These are phyloP conservation scores for Patella caerulea DNA, from an alignment of 2,888 invertebrate species.

Conservation along the genomic window DNA sequence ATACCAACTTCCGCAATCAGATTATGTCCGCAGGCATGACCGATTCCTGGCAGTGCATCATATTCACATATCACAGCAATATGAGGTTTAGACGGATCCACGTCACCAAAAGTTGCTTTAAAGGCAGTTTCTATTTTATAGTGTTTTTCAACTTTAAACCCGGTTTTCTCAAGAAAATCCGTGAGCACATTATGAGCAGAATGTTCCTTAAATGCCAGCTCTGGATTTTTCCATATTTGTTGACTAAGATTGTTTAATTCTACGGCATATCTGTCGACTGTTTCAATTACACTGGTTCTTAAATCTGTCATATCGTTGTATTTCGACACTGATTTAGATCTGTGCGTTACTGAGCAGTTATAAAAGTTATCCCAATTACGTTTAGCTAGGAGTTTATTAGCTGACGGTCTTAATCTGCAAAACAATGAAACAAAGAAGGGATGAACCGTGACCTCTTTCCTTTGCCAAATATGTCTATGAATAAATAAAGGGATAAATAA, in stretches of 20 bases:
- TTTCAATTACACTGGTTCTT: constrained; percentile 6
- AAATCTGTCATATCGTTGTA: background rate
- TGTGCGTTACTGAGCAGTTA: too few relatives aligned
- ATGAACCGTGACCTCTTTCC: too few relatives aligned
- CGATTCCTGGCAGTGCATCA: constrained; percentile 67
- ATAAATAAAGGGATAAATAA: too few relatives aligned
- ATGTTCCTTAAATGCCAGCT: constrained; percentile 60
- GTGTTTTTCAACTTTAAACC: constrained; percentile 61
- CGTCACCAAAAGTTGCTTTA: constrained; percentile 44
- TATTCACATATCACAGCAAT: constrained; percentile 68
- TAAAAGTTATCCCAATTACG: too few relatives aligned
- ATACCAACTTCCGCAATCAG: constrained; percentile 66
- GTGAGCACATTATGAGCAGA: constrained; percentile 61
- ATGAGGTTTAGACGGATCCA: constrained; percentile 36
- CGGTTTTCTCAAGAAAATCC: constrained; percentile 49
- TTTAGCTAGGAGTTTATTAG: too few relatives aligned
- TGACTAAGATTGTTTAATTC: constrained; percentile 53
- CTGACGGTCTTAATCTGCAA: too few relatives aligned
- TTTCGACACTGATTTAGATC: too few relatives aligned
- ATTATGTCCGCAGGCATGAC: constrained; percentile 70
- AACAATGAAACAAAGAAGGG: too few relatives aligned
- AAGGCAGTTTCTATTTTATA: constrained; percentile 57
- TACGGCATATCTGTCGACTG: constrained; percentile 39
- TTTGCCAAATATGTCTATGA: too few relatives aligned
- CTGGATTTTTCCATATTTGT: constrained; percentile 66